Base-by-base conservation (phyloP, 2,888 invertebrate genomes). In the Ceriagrion tenellum region DNA sequence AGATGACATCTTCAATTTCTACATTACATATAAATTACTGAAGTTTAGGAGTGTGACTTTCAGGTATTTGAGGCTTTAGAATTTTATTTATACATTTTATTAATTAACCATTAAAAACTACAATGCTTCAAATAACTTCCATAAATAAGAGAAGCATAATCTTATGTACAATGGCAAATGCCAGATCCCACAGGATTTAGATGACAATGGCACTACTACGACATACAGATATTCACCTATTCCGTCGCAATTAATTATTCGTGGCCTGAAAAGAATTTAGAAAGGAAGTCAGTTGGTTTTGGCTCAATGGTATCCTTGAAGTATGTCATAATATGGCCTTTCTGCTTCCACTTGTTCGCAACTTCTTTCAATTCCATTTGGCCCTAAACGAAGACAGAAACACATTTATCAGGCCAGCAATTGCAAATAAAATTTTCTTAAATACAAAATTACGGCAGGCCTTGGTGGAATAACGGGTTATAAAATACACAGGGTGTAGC, bases 351-450 rank as follows among this genome's bases (percentile, higher is more conserved):
- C 95, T 98, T 97, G 96, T 98, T 98, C 0, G 98, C 98, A 0
- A 98, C 97, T 97, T 99, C 99, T 96, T 98, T 98, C 47, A 99
- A 97, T 96, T 99, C 99, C 99, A 99, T 99, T 98, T 99, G 99
- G 95, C 99, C 99, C 99, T 99, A 96, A 95, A 97, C 97, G 95
- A 96, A 96, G 95, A 95, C 95, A 81, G 18, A 12, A 81, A 59
- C 2, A 16, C 59, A 59, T 59, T 20, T 20, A 59, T 59, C 20
- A 59, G 13, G 4, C 1, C 16, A 2, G 47, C 2, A 47, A 20
- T 59, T 59, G 3, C 12, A 16, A 20, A 20, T 59, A 59, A 59
- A 10, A 59, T 0, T 12, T 20, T 3, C 59, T 59, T 1, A 4
- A 47, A 47, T 8, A 47, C 47, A 4, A 4, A 47, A 47, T 47